Evolutionary conservation across 2,888 invertebrate species (phyloP), one percentile per base, ranked within the genome.

Genomic region (Chouioia cunea): DNA sequence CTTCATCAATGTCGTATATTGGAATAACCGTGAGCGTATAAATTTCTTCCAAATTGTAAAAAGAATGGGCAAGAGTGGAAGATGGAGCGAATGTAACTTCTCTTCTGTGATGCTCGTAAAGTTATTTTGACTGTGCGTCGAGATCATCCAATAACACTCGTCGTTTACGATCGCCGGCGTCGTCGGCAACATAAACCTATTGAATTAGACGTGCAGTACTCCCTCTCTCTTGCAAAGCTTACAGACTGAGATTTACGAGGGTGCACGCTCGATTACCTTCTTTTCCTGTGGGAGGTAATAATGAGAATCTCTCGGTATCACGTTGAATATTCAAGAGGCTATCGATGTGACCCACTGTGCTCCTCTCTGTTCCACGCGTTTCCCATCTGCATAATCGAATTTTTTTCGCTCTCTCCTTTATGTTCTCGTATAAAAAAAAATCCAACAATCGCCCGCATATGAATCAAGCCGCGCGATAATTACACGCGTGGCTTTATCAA

Each of bases 131-230:
- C 74, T 74, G 65, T 46, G 54, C 68, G 50, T 65, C 36, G 15
- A 47, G 46, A 57, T 68, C 62, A 71, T 75, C 74, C 75, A 75
- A 74, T 76, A 71, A 70, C 70, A 65, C 74, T 74, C 74, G 73
- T 73, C 36, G 68, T 76, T 76, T 76, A 74, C 74, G 74, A 74
- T 67, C 57, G 58, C 52, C 53, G 46, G 16, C 53, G 53, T 54
- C 22, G 2, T 27, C 15, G 6, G 36, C 47, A 57, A 66, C 65
- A 71, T 66, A 66, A 71, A 71, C 65, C 62, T 74, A 74, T 74
- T 70, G 74, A 74, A 74, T 74, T 70, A 72, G 72, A 73, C 36
- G 70, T 57, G 64, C 36, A 67, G 70, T 12, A 18, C 44, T 14
- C 59, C 46, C 53, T 22, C 47, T n/a, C 36, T 58, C 47, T 36